A percentile compares a stretch with the other conserved stretches of the same genome.
Conservation (phyloP, 2,113 vertebrate species). For the Apodemus sylvaticus region DNA sequence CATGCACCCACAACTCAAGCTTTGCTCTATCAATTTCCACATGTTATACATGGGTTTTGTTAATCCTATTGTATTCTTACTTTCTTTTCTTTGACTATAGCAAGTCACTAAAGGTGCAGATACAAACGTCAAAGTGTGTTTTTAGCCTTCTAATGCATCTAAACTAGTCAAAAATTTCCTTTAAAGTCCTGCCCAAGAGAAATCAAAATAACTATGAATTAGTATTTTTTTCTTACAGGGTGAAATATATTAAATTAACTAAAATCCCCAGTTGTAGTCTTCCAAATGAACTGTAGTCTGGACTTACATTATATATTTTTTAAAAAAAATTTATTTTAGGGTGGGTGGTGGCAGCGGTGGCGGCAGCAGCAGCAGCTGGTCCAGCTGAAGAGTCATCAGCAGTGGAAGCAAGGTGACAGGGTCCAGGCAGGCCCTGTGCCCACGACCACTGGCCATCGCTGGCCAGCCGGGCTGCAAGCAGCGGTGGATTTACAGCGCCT, state of each 20-base stretch:
- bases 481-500: too few relatives aligned
- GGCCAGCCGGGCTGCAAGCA: too few relatives aligned
- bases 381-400: too few relatives aligned
- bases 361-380: too few relatives aligned
- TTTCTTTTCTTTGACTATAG: neutral
- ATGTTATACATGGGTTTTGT: conserved; percentile 5
- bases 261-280: neutral
- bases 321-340: too few relatives aligned
- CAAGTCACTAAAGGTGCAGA: accelerated
- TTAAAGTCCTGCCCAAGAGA: neutral
- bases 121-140: neutral
- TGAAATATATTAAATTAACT: neutral
- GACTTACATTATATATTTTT: neutral
- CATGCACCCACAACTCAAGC: conserved; percentile 29
- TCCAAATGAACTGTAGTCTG: neutral
- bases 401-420: too few relatives aligned
- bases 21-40: neutral
- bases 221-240: neutral
- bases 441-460: too few relatives aligned
- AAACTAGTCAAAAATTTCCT: neutral
- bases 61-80: neutral
- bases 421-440: too few relatives aligned
- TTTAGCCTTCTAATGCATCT: neutral
- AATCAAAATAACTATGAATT: conserved; percentile 35
- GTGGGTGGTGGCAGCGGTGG: too few relatives aligned